Conservation (phyloP, 2,797 vertebrate species). For the Dryobates pubescens region DNA sequence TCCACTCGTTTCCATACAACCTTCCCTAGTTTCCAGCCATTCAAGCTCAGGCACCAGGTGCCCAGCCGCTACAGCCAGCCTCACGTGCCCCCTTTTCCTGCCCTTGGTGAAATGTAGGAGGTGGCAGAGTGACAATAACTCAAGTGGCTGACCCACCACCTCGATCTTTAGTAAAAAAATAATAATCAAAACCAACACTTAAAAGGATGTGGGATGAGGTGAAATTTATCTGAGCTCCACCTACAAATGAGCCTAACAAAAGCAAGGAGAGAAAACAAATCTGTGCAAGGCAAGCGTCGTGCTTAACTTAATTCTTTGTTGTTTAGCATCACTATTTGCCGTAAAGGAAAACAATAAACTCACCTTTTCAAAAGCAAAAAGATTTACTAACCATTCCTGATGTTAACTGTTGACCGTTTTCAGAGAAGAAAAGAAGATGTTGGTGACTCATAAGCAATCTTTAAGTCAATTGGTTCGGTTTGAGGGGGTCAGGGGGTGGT, state of each 20-base stretch:
- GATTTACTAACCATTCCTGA: slow-evolving; percentile 48
- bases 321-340: too few relatives aligned
- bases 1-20: background rate
- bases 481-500: background rate
- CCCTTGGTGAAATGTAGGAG: background rate
- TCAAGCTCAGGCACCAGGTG: background rate
- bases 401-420: background rate
- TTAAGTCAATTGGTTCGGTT: slow-evolving; percentile 62
- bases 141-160: background rate
- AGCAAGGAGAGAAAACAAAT: background rate
- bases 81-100: background rate
- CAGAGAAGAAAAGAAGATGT: slow-evolving; percentile 44
- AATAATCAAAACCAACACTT: background rate
- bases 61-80: background rate
- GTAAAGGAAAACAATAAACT: too few relatives aligned
- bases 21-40: background rate
- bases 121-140: background rate
- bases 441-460: slow-evolving; percentile 61
- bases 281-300: slow-evolving; percentile 55
- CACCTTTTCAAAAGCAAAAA: slow-evolving; percentile 38
- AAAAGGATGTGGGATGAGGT: background rate
- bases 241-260: background rate
- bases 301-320: too few relatives aligned
- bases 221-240: slow-evolving; percentile 35
- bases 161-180: background rate